Percentiles rank a stretch among this genome's conserved stretches.
phyloP scores from a whole-genome alignment of 1,140 invertebrate genomes.

The Neotoxoptera formosana region DNA sequence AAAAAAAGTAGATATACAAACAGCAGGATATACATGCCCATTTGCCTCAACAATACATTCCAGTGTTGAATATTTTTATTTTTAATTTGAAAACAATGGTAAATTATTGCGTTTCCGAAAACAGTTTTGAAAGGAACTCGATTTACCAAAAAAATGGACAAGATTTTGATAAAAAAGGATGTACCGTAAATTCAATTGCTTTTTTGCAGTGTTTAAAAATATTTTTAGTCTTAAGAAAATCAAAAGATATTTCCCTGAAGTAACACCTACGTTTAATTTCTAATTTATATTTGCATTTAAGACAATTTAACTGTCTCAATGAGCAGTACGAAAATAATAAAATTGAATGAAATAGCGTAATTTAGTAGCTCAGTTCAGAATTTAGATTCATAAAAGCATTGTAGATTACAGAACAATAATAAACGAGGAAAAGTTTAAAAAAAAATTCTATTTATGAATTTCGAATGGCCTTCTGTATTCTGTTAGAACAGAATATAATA shows the following conservation, averaged over 20 bases:
- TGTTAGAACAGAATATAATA: too few relatives aligned
- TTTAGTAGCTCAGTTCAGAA: not conserved
- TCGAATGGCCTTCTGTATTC: not conserved
- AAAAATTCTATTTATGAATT: not conserved
- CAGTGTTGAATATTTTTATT: too few relatives aligned
- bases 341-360: not conserved
- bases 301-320: not conserved
- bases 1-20: not conserved
- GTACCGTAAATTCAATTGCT: not conserved
- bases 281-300: not conserved
- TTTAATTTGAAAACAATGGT: not conserved
- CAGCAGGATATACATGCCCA: not conserved
- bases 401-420: not conserved
- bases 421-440: not conserved
- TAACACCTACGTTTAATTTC: not conserved
- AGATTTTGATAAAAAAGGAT: not conserved
- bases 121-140: too few relatives aligned
- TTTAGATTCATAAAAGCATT: not conserved
- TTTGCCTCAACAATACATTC: not conserved
- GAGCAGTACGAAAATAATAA: too few relatives aligned
- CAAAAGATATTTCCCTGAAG: not conserved
- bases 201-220: not conserved
- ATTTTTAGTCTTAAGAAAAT: not conserved
- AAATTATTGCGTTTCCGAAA: not conserved
- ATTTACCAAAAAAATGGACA: too few relatives aligned